phyloP scores from a whole-genome alignment of 2,113 vertebrate species.

The Miniopterus natalensis region DNA sequence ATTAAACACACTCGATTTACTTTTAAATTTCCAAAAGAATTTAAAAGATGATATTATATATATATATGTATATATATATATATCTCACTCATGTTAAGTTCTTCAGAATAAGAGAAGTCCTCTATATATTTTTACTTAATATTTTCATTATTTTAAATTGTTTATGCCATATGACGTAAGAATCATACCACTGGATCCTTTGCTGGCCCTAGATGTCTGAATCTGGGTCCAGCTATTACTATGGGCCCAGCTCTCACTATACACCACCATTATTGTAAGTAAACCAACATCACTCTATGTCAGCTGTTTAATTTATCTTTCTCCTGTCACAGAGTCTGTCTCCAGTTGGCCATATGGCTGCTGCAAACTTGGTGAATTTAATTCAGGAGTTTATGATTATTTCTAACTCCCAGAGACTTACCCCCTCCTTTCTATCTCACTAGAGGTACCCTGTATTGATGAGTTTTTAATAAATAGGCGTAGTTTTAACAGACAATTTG shows the following conservation, averaged over 20 bases:
- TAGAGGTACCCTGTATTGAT: not conserved
- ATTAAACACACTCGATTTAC: constrained; percentile 3
- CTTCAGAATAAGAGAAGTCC: not conserved
- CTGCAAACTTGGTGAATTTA: constrained; percentile 14
- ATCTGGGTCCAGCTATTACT: not conserved
- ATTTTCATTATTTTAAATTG: constrained; percentile 51
- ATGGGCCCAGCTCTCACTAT: not conserved
- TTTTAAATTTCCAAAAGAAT: constrained; percentile 13
- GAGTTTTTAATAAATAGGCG: not conserved
- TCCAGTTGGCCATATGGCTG: not conserved
- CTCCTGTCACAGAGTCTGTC: not conserved
- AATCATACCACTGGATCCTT: not conserved
- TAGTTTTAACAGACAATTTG: constrained; percentile 27
- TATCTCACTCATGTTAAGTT: not conserved
- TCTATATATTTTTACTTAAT: constrained; percentile 24
- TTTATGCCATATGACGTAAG: not conserved
- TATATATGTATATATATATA: not conserved
- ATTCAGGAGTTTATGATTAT: constrained; percentile 1
- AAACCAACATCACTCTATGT: not conserved
- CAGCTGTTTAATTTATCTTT: not conserved
- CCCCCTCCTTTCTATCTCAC: not conserved
- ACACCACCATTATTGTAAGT: not conserved
- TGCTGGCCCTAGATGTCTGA: not conserved
- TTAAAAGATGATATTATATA: not conserved
- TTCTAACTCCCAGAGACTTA: constrained; percentile 7